Evolutionary conservation across 2,113 vertebrate genomes (phyloP).

Genomic region (Cricetomys ansorgei): DNA sequence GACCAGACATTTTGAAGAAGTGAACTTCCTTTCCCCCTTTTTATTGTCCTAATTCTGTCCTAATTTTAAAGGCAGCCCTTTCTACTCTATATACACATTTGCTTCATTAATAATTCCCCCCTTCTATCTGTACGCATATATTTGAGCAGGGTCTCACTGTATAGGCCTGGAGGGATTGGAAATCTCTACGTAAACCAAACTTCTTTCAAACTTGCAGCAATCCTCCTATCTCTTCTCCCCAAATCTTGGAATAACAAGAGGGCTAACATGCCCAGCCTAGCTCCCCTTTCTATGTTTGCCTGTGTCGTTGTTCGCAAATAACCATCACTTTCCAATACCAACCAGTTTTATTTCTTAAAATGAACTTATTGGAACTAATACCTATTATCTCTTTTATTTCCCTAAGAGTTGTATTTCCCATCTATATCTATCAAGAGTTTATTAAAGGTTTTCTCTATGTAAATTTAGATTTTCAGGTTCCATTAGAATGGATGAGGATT

Average conservation of each 20-base stretch:
- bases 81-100: not conserved
- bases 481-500: not conserved
- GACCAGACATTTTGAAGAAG: not conserved
- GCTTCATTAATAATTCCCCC: not conserved
- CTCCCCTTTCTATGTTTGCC: not conserved
- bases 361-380: conserved; percentile 2
- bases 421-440: not conserved
- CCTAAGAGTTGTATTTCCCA: not conserved
- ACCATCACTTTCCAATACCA: not conserved
- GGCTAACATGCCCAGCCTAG: not conserved
- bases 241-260: not conserved
- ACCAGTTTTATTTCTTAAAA: conserved; percentile 27
- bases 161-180: not conserved
- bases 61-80: not conserved
- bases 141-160: not conserved
- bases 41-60: conserved; percentile 5
- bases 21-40: not conserved
- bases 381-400: not conserved
- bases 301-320: not conserved
- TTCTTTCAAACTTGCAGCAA: not conserved
- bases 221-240: not conserved
- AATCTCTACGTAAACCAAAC: not conserved
- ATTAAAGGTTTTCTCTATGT: not conserved
- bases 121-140: not conserved
- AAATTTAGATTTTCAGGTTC: conserved; percentile 8